Conservation (phyloP, 2,797 vertebrate genomes). For the Glossophaga mutica region DNA sequence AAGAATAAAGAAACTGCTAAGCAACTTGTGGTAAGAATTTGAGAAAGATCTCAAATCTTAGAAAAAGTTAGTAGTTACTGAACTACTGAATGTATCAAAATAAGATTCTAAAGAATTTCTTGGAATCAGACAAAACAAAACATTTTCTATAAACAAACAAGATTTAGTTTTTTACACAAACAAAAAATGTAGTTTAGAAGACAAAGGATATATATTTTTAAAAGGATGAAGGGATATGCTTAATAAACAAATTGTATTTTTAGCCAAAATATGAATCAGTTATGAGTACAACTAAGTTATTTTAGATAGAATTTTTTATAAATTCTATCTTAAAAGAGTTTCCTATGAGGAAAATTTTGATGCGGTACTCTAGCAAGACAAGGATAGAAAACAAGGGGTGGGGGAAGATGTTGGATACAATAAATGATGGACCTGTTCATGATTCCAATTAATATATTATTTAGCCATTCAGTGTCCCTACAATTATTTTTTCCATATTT, state of each 20-base stretch:
- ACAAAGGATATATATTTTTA: neutral
- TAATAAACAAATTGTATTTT: neutral
- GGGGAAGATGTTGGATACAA: neutral
- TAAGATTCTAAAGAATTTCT: neutral
- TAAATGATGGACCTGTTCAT: neutral
- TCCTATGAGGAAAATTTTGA: neutral
- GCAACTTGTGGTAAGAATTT: neutral
- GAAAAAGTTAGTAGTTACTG: neutral
- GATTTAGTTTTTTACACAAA: neutral
- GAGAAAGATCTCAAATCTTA: neutral
- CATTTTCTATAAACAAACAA: neutral
- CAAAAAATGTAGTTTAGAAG: neutral
- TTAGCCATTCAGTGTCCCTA: neutral
- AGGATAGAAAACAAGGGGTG: neutral
- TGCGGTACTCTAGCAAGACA: neutral
- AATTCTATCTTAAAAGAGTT: neutral
- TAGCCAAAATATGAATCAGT: neutral
- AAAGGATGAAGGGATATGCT: neutral
- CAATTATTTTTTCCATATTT: neutral
- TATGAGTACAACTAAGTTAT: neutral
- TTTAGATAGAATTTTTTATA: neutral
- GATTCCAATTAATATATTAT: neutral
- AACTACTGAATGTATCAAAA: neutral
- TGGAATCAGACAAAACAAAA: neutral
- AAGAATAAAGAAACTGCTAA: neutral